A percentile compares a stretch with the other conserved stretches of the same genome.
phyloP scores from a whole-genome alignment of 1,140 invertebrate genomes.

The Muscidifurax raptorellus region DNA sequence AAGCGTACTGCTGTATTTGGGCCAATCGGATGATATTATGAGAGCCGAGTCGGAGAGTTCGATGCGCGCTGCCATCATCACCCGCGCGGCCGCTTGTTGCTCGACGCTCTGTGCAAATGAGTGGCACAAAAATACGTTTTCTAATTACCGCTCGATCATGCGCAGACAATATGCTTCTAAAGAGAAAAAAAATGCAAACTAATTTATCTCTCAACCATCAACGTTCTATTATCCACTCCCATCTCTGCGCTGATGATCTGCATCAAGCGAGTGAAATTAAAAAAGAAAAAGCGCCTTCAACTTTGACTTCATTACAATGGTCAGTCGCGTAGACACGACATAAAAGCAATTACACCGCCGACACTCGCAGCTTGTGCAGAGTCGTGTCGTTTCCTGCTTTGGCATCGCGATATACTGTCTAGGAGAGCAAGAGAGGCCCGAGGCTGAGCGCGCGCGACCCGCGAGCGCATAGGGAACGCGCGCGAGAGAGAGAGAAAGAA shows the following conservation, averaged over 20 bases:
- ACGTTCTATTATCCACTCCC: not conserved
- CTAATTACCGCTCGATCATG: too few species aligned
- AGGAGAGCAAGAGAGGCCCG: not conserved
- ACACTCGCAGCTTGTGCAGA: not conserved
- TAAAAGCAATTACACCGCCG: slow-evolving; percentile 28
- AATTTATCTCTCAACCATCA: not conserved
- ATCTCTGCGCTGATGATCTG: too few species aligned
- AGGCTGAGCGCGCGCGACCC: not conserved
- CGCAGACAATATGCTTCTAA: too few species aligned
- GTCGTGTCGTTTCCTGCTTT: not conserved
- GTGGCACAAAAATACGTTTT: too few species aligned
- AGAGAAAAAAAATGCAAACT: not conserved
- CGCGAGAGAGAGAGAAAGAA: not conserved
- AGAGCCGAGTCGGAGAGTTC: not conserved
- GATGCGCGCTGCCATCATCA: too few species aligned
- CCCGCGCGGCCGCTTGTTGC: too few species aligned
- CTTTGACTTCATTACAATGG: slow-evolving; percentile 30
- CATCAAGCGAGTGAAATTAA: too few species aligned
- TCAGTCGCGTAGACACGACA: not conserved
- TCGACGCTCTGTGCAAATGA: too few species aligned
- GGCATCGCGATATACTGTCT: not conserved
- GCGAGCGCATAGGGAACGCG: not conserved
- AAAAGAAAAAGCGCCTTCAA: not conserved
- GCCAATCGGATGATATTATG: not conserved
- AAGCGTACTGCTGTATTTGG: not conserved